A percentile compares a stretch with the other conserved stretches of the same genome.
phyloP scores from a whole-genome alignment of 2,888 invertebrate species.

The Drosophila monieri region DNA sequence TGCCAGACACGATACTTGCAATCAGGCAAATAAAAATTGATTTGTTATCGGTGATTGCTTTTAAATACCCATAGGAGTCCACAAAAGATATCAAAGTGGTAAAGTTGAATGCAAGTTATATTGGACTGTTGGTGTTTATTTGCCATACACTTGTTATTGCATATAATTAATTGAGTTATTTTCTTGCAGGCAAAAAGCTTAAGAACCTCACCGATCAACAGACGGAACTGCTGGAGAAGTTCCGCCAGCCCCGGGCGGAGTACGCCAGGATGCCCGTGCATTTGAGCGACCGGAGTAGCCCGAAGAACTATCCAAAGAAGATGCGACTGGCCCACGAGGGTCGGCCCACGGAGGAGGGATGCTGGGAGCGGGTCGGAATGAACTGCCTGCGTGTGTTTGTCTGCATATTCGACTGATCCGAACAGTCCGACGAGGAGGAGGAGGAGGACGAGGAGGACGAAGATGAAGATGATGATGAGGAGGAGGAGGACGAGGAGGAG shows the following conservation, averaged over 20 bases:
- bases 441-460: slow-evolving; percentile 33
- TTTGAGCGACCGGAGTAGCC: slow-evolving; percentile 83
- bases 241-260: slow-evolving; percentile 82
- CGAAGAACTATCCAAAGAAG: slow-evolving; percentile 83
- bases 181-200: slow-evolving; percentile 77
- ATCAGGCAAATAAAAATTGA: not conserved
- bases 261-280: slow-evolving; percentile 84
- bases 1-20: not conserved
- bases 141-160: not conserved
- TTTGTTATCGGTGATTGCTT: slow-evolving; percentile 5
- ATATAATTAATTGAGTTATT: not conserved
- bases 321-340: slow-evolving; percentile 82
- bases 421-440: slow-evolving; percentile 36
- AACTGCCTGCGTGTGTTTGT: slow-evolving; percentile 83
- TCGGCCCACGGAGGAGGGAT: slow-evolving; percentile 79
- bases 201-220: slow-evolving; percentile 83
- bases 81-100: not conserved
- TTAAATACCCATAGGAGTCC: not conserved
- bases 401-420: slow-evolving; percentile 83
- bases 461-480: slow-evolving; percentile 4
- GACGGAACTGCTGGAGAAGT: slow-evolving; percentile 81
- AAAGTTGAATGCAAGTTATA: not conserved
- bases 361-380: slow-evolving; percentile 82
- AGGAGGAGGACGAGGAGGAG: slow-evolving; percentile 1
- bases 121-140: not conserved